Base-by-base conservation (phyloP, 2,797 vertebrate species). In the Potorous gilbertii region DNA sequence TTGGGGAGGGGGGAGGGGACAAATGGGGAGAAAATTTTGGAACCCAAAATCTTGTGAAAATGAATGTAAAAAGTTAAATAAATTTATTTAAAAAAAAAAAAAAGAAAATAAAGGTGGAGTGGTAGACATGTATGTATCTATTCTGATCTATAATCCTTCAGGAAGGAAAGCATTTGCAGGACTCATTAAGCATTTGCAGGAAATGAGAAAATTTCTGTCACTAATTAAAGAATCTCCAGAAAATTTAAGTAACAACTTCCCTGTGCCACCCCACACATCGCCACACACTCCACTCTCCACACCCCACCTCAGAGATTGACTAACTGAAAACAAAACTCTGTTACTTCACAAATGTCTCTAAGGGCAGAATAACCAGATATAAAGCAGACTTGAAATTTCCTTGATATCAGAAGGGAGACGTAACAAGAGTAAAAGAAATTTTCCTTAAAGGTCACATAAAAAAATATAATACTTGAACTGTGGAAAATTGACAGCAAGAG, bases 391-490 rank as follows among this genome's bases (percentile, higher is more conserved):
- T 93, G 21, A 50, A 0, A 92, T 92, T 95, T 95, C 6, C 66
- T 93, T 94, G 34, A 87, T 92, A 95, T 4, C 12, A 93, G 29
- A 94, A 90, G 34, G 1, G 31, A 92, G 92, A 93, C 12, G 87
- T 50, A 92, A 3, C 1, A 27, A 90, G 3, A 18, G 0, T n/a
- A 94, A 96, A 91, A 95, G 5, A 91, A 14, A 28, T 0, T 89
- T 95, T 92, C 93, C 92, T 62, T 94, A 52, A 55, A 94, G 6
- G 90, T 89, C 6, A 91, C 0, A 66, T 90, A 31, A 55, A 95
- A 94, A 57, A 3, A 56, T 56, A 74, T 46, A 56, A 94, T 59
- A 57, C 54, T 13, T 50, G 91, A 66, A 93, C 94, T 1, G 21
- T 56, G 66, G 52, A n/a, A n/a, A 62, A 93, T 55, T 13, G 89